Percentiles rank a stretch among this genome's conserved stretches.
These are phyloP conservation scores for Brachionus rubens DNA, from an alignment of 1,140 invertebrate genomes.

Conservation along the genomic window DNA sequence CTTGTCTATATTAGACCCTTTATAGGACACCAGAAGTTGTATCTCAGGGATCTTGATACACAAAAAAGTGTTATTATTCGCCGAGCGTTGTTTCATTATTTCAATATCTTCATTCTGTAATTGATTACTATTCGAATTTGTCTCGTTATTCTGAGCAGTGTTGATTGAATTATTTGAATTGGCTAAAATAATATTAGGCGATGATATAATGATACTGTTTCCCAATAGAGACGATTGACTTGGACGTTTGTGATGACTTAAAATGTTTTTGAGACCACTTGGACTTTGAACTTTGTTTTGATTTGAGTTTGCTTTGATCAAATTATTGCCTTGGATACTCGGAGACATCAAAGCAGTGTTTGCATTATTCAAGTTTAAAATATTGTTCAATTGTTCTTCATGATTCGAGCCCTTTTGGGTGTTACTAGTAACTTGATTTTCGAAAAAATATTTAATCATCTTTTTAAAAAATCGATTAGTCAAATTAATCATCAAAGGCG, in stretches of 20 bases:
- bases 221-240: slow-evolving; percentile 21
- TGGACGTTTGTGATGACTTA: slow-evolving; percentile 11
- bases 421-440: slow-evolving; percentile 70
- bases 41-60: slow-evolving; percentile 96
- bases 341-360: not conserved
- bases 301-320: slow-evolving; percentile 3
- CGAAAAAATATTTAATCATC: slow-evolving; percentile 96
- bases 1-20: slow-evolving; percentile 80
- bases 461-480: slow-evolving; percentile 96
- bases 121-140: not conserved
- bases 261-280: slow-evolving; percentile 8
- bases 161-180: not conserved
- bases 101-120: slow-evolving; percentile 28
- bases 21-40: slow-evolving; percentile 86
- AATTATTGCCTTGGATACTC: not conserved
- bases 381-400: not conserved
- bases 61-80: slow-evolving; percentile 96
- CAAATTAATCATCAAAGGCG: slow-evolving; percentile 65
- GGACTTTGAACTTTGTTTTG: slow-evolving; percentile 10
- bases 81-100: slow-evolving; percentile 75
- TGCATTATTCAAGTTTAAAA: not conserved
- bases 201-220: not conserved
- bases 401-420: slow-evolving; percentile 47
- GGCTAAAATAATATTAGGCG: not conserved
- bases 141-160: not conserved